Evolutionary conservation across 2,113 vertebrate species (phyloP), one percentile per base, ranked within the genome.

Genomic region (Rhizomys pruinosus): DNA sequence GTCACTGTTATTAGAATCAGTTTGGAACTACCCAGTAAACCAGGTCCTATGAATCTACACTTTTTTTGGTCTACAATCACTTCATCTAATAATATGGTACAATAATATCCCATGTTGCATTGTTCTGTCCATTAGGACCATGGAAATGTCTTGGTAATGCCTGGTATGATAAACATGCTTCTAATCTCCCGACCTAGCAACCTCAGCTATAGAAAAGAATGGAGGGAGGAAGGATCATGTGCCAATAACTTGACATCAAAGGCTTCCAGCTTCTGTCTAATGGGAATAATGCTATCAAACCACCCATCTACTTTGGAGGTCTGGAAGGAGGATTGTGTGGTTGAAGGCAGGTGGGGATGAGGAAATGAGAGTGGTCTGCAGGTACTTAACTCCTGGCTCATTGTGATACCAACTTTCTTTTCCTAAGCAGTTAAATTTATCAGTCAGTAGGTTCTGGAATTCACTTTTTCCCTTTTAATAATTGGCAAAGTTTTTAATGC

Each of bases 391-490:
- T 87, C 32, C 79, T 91, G 84, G 55, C 39, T 82, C 84, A n/a
- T 44, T 23, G 11, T 47, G 77, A 61, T 29, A 73, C 17, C 5
- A 13, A 17, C 32, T 80, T 87, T 61, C 76, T 93, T 90, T 90
- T 64, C 64, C 66, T 72, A 61, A 89, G 63, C 39, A 27, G 27
- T 64, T 15, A 59, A 89, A 32, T 5, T 57, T 84, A 52, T 66
- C 57, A n/a, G n/a, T n/a, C n/a, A 61, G 34, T 32, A 42, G 44
- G 79, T 59, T 89, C 90, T 84, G 44, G 82, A 90, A 76, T 74
- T 59, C 59, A 90, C 47, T 37, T 90, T n/a, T 32, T 16, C n/a
- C 39, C n/a, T 87, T 74, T 32, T 34, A 63, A 84, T 74, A 80
- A 66, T 16, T 69, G 82, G 78, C 63, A 25, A 29, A 63, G n/a